Conservation (phyloP, 2,797 vertebrate genomes). For the Periophthalmus magnuspinnatus region DNA sequence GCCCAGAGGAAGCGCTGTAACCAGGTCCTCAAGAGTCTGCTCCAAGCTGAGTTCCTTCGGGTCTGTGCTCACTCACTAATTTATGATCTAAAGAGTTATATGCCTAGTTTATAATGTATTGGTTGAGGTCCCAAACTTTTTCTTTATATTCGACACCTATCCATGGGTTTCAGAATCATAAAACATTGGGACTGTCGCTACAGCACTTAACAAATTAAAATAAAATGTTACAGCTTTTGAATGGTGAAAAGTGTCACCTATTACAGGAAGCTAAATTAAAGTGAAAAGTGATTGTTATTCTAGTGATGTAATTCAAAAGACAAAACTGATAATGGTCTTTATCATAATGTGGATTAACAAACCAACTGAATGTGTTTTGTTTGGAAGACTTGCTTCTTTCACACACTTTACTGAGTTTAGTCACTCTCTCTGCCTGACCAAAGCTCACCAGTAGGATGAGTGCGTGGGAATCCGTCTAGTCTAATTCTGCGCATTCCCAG, state of each 20-base stretch:
- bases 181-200: no score
- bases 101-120: background rate
- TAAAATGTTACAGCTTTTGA: no score
- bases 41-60: conserved; percentile 94
- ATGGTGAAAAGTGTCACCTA: no score
- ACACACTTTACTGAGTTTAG: no score
- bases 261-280: no score
- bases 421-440: no score
- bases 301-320: background rate
- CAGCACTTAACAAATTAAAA: no score
- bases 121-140: background rate
- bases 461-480: background rate
- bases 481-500: background rate
- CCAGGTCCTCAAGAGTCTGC: conserved; percentile 96
- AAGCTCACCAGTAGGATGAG: no score
- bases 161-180: no score
- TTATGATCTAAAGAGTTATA: background rate
- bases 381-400: no score
- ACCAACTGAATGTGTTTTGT: no score
- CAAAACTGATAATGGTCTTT: background rate
- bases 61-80: conserved; percentile 66
- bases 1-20: conserved; percentile 92
- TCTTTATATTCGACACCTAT: background rate
- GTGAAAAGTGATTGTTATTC: background rate
- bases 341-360: no score